Base-by-base conservation (phyloP, 2,797 vertebrate species). In the Macropodus opercularis region DNA sequence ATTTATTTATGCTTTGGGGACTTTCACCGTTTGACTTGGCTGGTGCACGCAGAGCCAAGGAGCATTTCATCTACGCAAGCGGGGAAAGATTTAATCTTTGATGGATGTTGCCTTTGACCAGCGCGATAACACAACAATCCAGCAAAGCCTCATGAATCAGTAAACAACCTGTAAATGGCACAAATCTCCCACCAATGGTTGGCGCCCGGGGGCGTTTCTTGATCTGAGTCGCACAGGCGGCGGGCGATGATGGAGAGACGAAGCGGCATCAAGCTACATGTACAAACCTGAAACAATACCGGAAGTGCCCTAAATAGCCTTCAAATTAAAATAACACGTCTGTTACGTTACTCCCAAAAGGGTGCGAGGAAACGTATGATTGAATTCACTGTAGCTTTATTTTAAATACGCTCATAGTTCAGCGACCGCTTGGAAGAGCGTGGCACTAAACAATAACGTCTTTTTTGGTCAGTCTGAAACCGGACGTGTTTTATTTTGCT, bases 161-260 rank as follows among this genome's bases (percentile, higher is more conserved):
- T 79, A 81, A 88, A 83, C 48, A 79, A 62, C 55, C 49, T 29
- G 39, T 19, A 63, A 49, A 38, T 19, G 22, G 8, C 46, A 57
- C 38, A 46, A 41, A 12, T 24, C 44, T 46, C 24, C 53, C 60
- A 77, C 86, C 87, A 91, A 91, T 90, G 52, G 67, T 32, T 44
- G 59, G 14, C 8, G 19, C 3, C 31, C 23, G 39, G 68, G 63
- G 85, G 89, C 84, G 80, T 84, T 76, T 54, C 78, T 72, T 44
- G 27, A 56, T 62, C 56, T 69, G 60, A 61, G 22, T 43, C 34
- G 50, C 34, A 51, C 64, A 74, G 67, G 62, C 68, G 19, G 62
- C 72, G 64, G 64, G 53, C 35, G 59, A 82, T 70, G 83, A 90
- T 87, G 87, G 79, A 75, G 81, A 75, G 57, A 50, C 39, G 65